A percentile compares a stretch with the other conserved stretches of the same genome.
Evolutionary conservation across 2,113 vertebrate species (phyloP).

Genomic region (Grantiella picta): DNA sequence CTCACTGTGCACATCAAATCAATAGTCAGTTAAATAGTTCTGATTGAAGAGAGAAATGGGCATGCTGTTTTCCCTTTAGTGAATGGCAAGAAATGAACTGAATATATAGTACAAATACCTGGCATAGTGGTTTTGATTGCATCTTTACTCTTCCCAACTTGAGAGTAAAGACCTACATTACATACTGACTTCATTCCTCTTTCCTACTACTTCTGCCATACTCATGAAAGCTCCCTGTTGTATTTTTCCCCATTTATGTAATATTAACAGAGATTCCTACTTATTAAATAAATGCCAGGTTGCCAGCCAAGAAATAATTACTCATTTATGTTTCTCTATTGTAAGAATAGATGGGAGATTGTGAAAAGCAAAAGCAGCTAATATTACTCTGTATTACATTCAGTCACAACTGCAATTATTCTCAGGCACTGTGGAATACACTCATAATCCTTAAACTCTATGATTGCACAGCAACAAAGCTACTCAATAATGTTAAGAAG

Average conservation of each 20-base stretch:
- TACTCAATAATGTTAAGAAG: neutral
- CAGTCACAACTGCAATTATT: neutral
- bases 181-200: neutral
- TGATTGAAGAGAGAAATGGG: neutral
- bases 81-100: neutral
- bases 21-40: neutral
- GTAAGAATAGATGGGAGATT: neutral
- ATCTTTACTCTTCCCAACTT: neutral
- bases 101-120: neutral
- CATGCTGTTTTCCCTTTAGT: neutral
- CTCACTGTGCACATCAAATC: neutral
- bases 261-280: neutral
- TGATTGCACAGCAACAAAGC: neutral
- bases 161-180: neutral
- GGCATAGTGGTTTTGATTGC: neutral
- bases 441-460: neutral
- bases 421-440: neutral
- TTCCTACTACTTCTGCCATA: neutral
- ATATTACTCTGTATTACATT: neutral
- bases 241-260: neutral
- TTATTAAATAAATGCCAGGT: slow-evolving; percentile 27
- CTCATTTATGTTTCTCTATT: neutral
- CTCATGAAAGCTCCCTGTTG: neutral
- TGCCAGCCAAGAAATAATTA: slow-evolving; percentile 9
- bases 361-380: neutral